These are phyloP conservation scores for Martes martes DNA, from an alignment of 2,113 vertebrate genomes.

Conservation along the genomic window DNA sequence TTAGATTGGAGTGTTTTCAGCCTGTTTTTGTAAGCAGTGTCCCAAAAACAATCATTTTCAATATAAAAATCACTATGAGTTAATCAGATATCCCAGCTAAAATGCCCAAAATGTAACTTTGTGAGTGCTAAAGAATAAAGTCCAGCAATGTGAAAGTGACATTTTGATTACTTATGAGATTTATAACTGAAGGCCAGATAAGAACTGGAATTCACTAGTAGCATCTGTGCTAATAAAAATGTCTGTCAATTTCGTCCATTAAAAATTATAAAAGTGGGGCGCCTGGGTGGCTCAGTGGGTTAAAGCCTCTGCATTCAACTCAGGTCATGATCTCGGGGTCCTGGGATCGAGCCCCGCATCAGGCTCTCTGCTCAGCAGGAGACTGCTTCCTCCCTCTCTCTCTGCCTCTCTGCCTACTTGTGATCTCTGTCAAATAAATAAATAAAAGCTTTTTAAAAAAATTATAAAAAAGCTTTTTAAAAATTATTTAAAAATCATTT, in stretches of 20 bases:
- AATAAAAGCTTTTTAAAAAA: too few relatives aligned
- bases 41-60: constrained; percentile 32
- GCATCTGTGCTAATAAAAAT: constrained; percentile 19
- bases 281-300: too few relatives aligned
- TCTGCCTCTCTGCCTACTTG: too few relatives aligned
- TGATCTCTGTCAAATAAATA: too few relatives aligned
- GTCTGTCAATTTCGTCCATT: constrained; percentile 16
- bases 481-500: too few relatives aligned
- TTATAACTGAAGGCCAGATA: background rate
- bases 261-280: background rate
- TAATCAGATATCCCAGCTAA: background rate
- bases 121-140: background rate
- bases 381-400: too few relatives aligned
- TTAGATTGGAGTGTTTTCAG: background rate
- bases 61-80: constrained; percentile 22
- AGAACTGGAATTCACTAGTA: background rate
- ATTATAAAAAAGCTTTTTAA: background rate
- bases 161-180: constrained; percentile 18
- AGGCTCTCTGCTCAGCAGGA: too few relatives aligned
- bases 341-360: too few relatives aligned
- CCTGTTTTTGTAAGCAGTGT: background rate
- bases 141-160: background rate
- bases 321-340: too few relatives aligned
- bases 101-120: background rate
- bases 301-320: too few relatives aligned